Conservation (phyloP, 1,140 invertebrate genomes). For the Philaenus spumarius region DNA sequence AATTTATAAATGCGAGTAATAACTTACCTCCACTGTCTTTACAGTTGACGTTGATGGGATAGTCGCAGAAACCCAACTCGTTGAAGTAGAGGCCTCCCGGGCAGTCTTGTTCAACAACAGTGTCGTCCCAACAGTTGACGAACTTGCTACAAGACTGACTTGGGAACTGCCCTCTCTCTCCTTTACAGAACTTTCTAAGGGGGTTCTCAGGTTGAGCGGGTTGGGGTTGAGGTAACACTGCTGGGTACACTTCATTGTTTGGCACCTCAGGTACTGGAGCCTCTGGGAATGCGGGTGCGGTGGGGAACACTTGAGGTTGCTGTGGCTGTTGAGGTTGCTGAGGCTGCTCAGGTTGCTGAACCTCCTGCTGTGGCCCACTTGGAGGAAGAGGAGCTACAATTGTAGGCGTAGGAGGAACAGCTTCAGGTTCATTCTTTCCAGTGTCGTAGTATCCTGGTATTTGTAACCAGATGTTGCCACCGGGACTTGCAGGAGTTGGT, state of each 20-base stretch:
- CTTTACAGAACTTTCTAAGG: slow-evolving; percentile 26
- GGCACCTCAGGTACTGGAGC: slow-evolving; percentile 7
- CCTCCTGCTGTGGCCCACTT: slow-evolving; percentile 39
- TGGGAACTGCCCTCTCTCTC: slow-evolving; percentile 49
- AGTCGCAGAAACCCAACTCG: slow-evolving; percentile 49
- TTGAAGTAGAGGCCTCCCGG: slow-evolving; percentile 52
- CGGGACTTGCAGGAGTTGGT: slow-evolving; percentile 31
- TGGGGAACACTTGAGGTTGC: slow-evolving; percentile 36
- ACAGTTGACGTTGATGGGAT: slow-evolving; percentile 54
- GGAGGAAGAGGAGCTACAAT: slow-evolving; percentile 28
- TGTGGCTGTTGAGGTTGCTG: slow-evolving; percentile 36
- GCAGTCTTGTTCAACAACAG: slow-evolving; percentile 55
- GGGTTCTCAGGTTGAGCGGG: slow-evolving; percentile 1
- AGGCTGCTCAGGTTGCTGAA: slow-evolving; percentile 35
- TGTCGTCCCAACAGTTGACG: slow-evolving; percentile 63
- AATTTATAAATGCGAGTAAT: no score
- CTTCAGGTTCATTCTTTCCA: slow-evolving; percentile 24
- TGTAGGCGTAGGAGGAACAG: slow-evolving; percentile 18
- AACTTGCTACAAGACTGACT: slow-evolving; percentile 54
- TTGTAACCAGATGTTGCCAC: slow-evolving; percentile 33
- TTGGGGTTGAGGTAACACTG: slow-evolving; percentile 6
- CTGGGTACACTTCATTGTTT: background rate
- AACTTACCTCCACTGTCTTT: background rate
- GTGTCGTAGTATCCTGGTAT: slow-evolving; percentile 20
- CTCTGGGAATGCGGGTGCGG: slow-evolving; percentile 28